A percentile compares a stretch with the other conserved stretches of the same genome.
These are phyloP conservation scores for Zeugodacus cucurbitae DNA, from an alignment of 1,140 invertebrate species.

Conservation along the genomic window DNA sequence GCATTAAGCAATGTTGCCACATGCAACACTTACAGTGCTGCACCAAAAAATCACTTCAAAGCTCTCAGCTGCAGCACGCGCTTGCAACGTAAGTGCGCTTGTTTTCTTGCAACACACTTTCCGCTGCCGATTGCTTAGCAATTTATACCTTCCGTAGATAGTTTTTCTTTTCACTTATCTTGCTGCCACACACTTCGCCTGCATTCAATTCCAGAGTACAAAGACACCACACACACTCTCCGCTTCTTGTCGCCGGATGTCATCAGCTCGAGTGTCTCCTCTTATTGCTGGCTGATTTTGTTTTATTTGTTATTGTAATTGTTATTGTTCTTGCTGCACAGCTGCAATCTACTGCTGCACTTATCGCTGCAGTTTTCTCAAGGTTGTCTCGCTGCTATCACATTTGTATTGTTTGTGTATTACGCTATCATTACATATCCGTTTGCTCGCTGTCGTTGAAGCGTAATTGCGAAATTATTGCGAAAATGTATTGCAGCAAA, in stretches of 20 bases:
- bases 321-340: neutral
- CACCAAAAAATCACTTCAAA: neutral
- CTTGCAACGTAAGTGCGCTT: neutral
- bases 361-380: neutral
- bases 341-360: neutral
- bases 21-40: neutral
- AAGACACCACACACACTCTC: neutral
- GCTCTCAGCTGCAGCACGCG: neutral
- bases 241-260: conserved; percentile 14
- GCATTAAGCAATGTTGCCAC: neutral
- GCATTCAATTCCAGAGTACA: no score
- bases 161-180: neutral
- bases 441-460: neutral
- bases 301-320: neutral
- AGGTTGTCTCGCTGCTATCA: neutral
- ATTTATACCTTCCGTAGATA: conserved; percentile 28
- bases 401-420: neutral
- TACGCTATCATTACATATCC: conserved; percentile 24
- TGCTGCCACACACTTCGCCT: neutral
- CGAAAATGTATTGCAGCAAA: conserved; percentile 29
- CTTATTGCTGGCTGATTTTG: neutral
- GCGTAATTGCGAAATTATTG: conserved; percentile 33
- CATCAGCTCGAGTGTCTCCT: conserved; percentile 20
- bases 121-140: conserved; percentile 19
- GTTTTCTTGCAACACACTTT: conserved; percentile 2